phyloP scores from a whole-genome alignment of 2,113 vertebrate species.

The Atlantisia rogersi region DNA sequence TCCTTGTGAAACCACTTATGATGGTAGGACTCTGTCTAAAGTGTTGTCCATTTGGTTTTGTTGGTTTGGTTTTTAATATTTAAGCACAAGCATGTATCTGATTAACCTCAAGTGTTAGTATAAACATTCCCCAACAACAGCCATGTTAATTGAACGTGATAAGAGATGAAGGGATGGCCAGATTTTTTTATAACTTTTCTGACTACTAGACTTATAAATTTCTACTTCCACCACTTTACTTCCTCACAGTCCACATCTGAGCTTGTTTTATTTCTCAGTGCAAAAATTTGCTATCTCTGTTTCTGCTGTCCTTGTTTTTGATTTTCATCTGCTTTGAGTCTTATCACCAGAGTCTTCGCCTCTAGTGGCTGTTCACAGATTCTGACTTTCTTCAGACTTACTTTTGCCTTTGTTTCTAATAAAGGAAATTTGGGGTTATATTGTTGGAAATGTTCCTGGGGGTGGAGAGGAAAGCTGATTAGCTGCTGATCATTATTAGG shows the following conservation, averaged over 20 bases:
- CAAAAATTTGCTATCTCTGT: not conserved
- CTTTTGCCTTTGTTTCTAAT: not conserved
- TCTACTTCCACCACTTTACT: not conserved
- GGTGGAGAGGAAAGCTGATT: not conserved
- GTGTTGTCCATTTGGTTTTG: rapidly evolving
- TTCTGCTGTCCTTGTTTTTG: not conserved
- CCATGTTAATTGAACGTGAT: not conserved
- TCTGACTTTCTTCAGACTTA: not conserved
- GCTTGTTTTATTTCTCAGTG: not conserved
- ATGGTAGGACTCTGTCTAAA: not conserved
- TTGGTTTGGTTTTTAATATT: not conserved
- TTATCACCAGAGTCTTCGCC: not conserved
- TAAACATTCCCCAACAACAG: not conserved
- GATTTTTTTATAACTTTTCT: not conserved
- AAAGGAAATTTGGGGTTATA: not conserved
- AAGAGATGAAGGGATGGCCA: not conserved
- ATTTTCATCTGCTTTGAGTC: not conserved
- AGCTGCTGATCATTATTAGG: not conserved
- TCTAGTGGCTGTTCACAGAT: not conserved
- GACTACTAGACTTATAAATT: not conserved
- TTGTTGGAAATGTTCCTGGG: not conserved
- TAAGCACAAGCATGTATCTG: not conserved
- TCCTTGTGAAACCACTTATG: not conserved
- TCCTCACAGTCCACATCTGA: not conserved
- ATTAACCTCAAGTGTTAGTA: not conserved